Conservation (phyloP, 2,888 invertebrate species). For the Trichogramma evanescens region DNA sequence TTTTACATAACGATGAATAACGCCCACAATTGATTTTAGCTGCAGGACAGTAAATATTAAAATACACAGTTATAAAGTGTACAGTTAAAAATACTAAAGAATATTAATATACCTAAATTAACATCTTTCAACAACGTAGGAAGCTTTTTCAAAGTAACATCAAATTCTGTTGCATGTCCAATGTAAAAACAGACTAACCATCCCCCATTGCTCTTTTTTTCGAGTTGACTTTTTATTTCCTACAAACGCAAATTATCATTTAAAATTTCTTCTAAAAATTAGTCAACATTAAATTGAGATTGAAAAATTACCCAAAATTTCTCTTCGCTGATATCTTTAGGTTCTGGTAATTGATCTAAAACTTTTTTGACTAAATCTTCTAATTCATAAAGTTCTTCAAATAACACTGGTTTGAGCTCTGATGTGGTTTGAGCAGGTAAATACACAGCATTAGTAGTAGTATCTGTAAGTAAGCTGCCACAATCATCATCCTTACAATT, state of each 20-base stretch:
- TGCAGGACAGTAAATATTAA: constrained; percentile 30
- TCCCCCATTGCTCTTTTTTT: constrained; percentile 37
- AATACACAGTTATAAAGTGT: background rate
- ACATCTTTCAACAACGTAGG: constrained; percentile 54
- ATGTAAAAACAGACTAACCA: constrained; percentile 55
- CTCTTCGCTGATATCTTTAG: constrained; percentile 52
- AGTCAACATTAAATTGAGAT: background rate
- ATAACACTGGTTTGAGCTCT: constrained; percentile 40
- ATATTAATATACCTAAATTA: constrained; percentile 46
- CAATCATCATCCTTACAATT: constrained; percentile 28
- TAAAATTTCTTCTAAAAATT: constrained; percentile 15
- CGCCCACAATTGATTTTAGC: constrained; percentile 60
- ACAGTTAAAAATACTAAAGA: background rate
- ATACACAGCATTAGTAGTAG: constrained; percentile 30
- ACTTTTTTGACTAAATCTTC: constrained; percentile 56
- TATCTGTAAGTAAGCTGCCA: constrained; percentile 23
- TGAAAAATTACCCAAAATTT: constrained; percentile 55
- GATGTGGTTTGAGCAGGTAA: constrained; percentile 27
- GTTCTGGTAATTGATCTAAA: constrained; percentile 56
- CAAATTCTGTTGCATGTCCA: constrained; percentile 50
- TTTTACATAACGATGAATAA: constrained; percentile 53
- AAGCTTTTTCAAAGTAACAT: constrained; percentile 57
- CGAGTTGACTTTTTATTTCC: constrained; percentile 15
- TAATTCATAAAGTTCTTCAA: constrained; percentile 39
- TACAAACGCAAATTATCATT: constrained; percentile 2